phyloP scores from a whole-genome alignment of 2,113 vertebrate genomes.

The Bubo blakistoni region DNA sequence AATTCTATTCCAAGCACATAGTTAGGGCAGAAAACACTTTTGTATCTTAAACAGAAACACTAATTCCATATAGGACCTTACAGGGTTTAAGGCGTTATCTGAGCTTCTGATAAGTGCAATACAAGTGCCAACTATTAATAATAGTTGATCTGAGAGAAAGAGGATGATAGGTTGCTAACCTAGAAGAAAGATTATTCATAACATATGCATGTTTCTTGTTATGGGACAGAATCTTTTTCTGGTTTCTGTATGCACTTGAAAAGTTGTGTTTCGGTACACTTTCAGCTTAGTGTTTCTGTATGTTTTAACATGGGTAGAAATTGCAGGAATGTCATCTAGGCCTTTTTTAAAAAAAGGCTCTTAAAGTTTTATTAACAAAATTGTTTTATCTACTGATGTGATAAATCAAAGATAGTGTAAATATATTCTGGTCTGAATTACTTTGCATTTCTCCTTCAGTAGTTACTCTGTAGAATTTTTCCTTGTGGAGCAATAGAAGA shows the following conservation, averaged over 20 bases:
- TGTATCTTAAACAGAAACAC: background rate
- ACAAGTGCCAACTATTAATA: background rate
- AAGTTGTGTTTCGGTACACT: background rate
- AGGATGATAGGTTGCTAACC: background rate
- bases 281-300: background rate
- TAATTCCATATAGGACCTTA: background rate
- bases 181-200: background rate
- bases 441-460: constrained; percentile 54
- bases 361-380: background rate
- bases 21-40: background rate
- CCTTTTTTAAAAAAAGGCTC: background rate
- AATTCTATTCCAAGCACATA: background rate
- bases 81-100: background rate
- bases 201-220: background rate
- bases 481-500: constrained; percentile 39
- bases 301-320: background rate
- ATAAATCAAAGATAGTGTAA: constrained; percentile 13
- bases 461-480: background rate
- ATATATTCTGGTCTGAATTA: background rate
- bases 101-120: background rate
- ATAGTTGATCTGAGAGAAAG: background rate
- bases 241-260: background rate
- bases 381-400: constrained; percentile 4
- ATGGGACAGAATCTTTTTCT: background rate
- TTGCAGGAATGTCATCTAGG: background rate